Evolutionary conservation across 2,888 invertebrate genomes (phyloP).

Genomic region (Hoplodrina blanda): DNA sequence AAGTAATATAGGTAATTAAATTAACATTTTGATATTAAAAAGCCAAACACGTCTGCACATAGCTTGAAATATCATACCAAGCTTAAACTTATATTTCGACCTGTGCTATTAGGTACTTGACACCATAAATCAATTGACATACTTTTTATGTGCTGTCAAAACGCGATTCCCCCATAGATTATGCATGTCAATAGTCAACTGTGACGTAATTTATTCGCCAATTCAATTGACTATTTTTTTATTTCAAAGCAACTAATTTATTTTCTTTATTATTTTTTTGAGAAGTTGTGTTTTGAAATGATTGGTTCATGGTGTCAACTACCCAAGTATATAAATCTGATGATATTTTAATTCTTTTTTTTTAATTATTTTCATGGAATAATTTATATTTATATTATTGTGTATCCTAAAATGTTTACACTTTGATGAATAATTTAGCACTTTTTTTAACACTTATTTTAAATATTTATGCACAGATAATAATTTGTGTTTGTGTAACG

Average conservation of each 20-base stretch:
- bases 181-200: too few relatives aligned
- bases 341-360: slow-evolving; percentile 26
- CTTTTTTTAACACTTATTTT: slow-evolving; percentile 57
- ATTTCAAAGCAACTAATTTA: too few relatives aligned
- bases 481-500: slow-evolving; percentile 49
- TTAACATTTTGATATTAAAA: slow-evolving; percentile 14
- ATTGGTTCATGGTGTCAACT: too few relatives aligned
- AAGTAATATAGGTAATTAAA: slow-evolving; percentile 33
- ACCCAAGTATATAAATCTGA: slow-evolving; percentile 27
- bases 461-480: slow-evolving; percentile 61
- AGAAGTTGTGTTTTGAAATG: too few relatives aligned
- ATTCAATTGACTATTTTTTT: too few relatives aligned
- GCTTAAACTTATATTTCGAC: slow-evolving; percentile 16
- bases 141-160: too few relatives aligned
- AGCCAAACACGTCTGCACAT: slow-evolving; percentile 14
- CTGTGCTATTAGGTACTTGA: slow-evolving; percentile 34
- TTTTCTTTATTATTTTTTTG: too few relatives aligned
- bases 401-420: slow-evolving; percentile 53
- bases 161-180: too few relatives aligned
- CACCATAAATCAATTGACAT: too few relatives aligned
- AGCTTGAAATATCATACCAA: slow-evolving; percentile 46
- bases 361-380: slow-evolving; percentile 30
- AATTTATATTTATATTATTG: slow-evolving; percentile 52
- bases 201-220: too few relatives aligned
- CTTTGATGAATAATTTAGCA: slow-evolving; percentile 60